These are phyloP conservation scores for Melanotaenia pygmaea DNA, from an alignment of 2,797 vertebrate genomes.

Conservation along the genomic window DNA sequence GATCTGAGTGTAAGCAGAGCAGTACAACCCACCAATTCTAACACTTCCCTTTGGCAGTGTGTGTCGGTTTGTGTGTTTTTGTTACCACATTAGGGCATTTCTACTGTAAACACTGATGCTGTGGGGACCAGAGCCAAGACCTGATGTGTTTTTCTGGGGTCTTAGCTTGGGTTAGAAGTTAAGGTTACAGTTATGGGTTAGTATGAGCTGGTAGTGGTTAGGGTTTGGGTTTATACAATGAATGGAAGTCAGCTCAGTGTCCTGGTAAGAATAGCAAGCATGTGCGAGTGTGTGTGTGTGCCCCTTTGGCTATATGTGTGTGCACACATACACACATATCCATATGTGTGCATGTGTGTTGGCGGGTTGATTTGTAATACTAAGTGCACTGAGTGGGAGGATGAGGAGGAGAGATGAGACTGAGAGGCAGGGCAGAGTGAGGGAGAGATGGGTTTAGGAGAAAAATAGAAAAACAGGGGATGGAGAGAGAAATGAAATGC, in stretches of 20 bases:
- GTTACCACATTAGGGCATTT: too few species aligned
- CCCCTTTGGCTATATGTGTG: conserved; percentile 13
- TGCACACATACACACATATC: conserved; percentile 7
- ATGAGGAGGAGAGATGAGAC: conserved; percentile 76
- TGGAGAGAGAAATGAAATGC: conserved; percentile 63
- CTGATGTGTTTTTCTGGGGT: too few species aligned
- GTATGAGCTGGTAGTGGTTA: neutral
- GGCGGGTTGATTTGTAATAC: conserved; percentile 76
- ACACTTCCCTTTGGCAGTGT: conserved; percentile 45
- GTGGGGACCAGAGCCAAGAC: too few species aligned
- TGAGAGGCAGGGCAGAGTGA: conserved; percentile 64
- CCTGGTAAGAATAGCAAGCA: neutral
- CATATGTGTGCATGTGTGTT: conserved; percentile 49
- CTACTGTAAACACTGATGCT: too few species aligned
- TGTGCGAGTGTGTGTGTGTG: conserved; percentile 17
- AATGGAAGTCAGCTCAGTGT: neutral
- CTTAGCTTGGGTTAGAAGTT: too few species aligned
- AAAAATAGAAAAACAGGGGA: conserved; percentile 51
- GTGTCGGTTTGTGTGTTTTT: neutral
- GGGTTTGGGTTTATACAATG: neutral
- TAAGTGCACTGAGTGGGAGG: conserved; percentile 76
- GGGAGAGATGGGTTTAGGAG: conserved; percentile 61
- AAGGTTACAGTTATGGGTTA: too few species aligned
- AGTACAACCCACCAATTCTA: conserved; percentile 51
- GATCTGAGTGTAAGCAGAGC: conserved; percentile 33